Evolutionary conservation across 2,888 invertebrate genomes (phyloP).

Genomic region (Bedellia somnulentella): DNA sequence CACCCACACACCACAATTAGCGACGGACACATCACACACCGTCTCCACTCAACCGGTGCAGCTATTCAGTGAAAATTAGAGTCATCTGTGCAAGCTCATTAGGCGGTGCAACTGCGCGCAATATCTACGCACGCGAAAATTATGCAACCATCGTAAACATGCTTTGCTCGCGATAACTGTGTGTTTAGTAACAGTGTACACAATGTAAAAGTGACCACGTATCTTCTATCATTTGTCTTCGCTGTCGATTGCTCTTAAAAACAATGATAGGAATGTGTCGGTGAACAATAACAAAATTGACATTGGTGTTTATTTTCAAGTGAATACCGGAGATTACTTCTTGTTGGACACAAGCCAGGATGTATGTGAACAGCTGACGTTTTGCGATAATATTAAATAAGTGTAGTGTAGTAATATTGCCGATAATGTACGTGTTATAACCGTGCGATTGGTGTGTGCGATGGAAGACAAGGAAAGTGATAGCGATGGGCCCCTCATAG

Average conservation of each 20-base stretch:
- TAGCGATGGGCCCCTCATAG: constrained; percentile 47
- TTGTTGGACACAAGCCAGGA: constrained; percentile 37
- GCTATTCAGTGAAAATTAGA: constrained; percentile 22
- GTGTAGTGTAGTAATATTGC: constrained; percentile 13
- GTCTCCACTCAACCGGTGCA: constrained; percentile 3
- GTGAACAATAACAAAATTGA: constrained; percentile 50
- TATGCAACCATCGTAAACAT: too few relatives aligned
- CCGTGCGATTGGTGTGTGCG: too few relatives aligned
- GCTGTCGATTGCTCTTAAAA: constrained; percentile 11
- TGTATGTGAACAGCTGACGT: constrained; percentile 42
- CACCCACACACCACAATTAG: constrained; percentile 15
- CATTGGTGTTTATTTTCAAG: constrained; percentile 53
- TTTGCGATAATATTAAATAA: constrained; percentile 50
- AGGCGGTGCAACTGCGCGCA: constrained; percentile 35
- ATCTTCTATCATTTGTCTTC: constrained; percentile 13
- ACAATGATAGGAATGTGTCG: constrained; percentile 14
- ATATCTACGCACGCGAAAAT: constrained; percentile 29
- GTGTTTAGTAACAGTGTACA: constrained; percentile 36
- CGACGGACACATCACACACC: constrained; percentile 12
- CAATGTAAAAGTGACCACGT: constrained; percentile 28
- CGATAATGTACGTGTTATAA: too few relatives aligned
- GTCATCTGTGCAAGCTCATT: constrained; percentile 29
- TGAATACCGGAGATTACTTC: constrained; percentile 37
- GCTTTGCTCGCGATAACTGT: too few relatives aligned
- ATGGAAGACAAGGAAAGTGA: too few relatives aligned